Conservation (phyloP, 2,888 invertebrate species). For the Prenolepis imparis region DNA sequence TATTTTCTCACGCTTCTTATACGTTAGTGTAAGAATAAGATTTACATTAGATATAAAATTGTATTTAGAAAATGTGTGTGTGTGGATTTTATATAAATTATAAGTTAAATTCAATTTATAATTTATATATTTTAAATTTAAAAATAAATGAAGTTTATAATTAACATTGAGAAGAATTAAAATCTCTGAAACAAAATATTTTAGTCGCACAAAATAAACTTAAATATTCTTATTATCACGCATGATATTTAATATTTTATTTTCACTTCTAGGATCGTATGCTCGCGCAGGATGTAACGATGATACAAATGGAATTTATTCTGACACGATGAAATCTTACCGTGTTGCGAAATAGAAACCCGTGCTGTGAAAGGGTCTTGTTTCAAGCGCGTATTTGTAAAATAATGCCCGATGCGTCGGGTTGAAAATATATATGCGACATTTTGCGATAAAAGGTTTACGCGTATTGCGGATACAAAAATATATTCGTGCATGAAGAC, state of each 20-base stretch:
- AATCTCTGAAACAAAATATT: neutral
- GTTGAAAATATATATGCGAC: constrained; percentile 31
- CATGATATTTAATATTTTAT: neutral
- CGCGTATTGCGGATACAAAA: neutral
- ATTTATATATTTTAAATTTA: no score
- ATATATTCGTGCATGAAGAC: neutral
- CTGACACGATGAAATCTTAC: constrained; percentile 31
- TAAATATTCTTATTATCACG: neutral
- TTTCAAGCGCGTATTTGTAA: constrained; percentile 27
- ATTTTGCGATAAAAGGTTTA: constrained; percentile 44
- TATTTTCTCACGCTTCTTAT: neutral
- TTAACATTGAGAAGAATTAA: neutral
- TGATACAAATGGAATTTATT: constrained; percentile 32
- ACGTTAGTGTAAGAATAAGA: neutral
- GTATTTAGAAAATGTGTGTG: neutral
- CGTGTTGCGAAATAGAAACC: constrained; percentile 14
- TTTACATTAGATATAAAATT: neutral
- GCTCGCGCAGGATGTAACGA: constrained; percentile 10
- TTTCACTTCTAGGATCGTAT: neutral
- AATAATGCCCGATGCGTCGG: neutral
- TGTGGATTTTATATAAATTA: neutral
- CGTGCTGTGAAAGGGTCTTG: constrained; percentile 5
- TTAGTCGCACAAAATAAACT: neutral
- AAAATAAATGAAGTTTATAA: no score
- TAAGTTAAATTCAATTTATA: neutral